phyloP scores from a whole-genome alignment of 64 coral and sea anemone genomes.

The Stylophora pistillata region DNA sequence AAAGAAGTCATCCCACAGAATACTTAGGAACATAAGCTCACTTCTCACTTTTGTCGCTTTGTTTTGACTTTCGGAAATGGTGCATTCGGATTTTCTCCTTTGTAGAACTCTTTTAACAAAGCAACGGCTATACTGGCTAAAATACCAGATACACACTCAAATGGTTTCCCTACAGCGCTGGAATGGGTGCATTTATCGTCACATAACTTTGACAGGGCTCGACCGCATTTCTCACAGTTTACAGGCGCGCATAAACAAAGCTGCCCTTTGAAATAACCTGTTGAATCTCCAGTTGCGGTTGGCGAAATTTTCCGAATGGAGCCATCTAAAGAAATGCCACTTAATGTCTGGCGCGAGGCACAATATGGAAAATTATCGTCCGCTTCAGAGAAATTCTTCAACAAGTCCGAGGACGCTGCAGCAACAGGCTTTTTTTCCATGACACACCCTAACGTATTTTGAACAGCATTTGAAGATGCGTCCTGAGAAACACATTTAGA shows the following conservation, averaged over 20 bases:
- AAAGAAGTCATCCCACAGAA: not conserved
- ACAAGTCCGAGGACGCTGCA: not conserved
- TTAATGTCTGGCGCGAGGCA: not conserved
- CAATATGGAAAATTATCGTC: not conserved
- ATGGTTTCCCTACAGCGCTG: not conserved
- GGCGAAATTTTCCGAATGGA: not conserved
- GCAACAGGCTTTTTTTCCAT: not conserved
- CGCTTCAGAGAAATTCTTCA: not conserved
- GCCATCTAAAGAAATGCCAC: not conserved
- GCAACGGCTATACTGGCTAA: constrained; percentile 64
- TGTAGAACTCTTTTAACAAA: constrained; percentile 85
- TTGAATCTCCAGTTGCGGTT: not conserved
- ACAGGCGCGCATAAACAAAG: not conserved
- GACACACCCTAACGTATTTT: not conserved
- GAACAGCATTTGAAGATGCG: not conserved
- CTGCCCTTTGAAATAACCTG: not conserved
- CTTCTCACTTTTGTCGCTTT: constrained; percentile 32
- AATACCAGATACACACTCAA: constrained; percentile 62
- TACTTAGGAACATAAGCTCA: not conserved
- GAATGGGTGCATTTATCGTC: not conserved
- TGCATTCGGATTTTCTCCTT: constrained; percentile 91
- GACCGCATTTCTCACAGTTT: not conserved
- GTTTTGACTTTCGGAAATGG: constrained; percentile 76
- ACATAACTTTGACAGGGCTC: not conserved
- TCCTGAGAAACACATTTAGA: not conserved